Percentiles rank a stretch among this genome's conserved stretches.
These are phyloP conservation scores for Chaetodon trifascialis DNA, from an alignment of 2,113 vertebrate genomes.

Conservation along the genomic window DNA sequence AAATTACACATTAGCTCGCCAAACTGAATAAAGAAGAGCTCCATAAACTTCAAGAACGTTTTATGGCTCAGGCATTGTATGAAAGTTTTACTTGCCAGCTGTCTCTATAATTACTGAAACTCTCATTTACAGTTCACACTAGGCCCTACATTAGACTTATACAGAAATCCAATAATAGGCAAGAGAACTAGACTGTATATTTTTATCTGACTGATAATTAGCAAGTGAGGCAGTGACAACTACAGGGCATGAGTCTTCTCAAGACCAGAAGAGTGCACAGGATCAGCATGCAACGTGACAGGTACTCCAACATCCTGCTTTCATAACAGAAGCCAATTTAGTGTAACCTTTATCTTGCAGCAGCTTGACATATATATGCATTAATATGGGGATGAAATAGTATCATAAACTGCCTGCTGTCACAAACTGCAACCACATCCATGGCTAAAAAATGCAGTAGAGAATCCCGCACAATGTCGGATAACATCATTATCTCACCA, in stretches of 20 bases:
- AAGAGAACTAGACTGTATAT: neutral
- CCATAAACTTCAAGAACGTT: slow-evolving; percentile 44
- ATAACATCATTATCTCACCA: slow-evolving; percentile 10
- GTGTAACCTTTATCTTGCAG: slow-evolving; percentile 9
- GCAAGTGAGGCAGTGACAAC: neutral
- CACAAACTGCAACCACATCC: slow-evolving; percentile 4
- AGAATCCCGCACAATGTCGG: neutral
- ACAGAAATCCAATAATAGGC: neutral
- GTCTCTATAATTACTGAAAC: slow-evolving; percentile 22
- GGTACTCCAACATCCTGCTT: neutral
- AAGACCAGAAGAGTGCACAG: neutral
- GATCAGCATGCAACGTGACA: neutral
- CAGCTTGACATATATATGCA: slow-evolving; percentile 4
- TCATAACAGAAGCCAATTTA: slow-evolving; percentile 3
- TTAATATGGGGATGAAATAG: slow-evolving; percentile 12
- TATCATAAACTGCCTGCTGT: neutral
- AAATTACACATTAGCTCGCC: slow-evolving; percentile 42
- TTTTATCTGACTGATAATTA: slow-evolving; percentile 17
- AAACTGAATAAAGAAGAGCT: slow-evolving; percentile 36
- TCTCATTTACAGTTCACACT: neutral
- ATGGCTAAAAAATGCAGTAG: neutral
- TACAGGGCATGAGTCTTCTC: neutral
- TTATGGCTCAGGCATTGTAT: slow-evolving; percentile 16
- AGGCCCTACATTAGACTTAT: neutral
- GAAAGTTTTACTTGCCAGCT: slow-evolving; percentile 33